These are phyloP conservation scores for Eucidaris tribuloides DNA, from an alignment of 35 echinoderm and acorn worm genomes.

Conservation along the genomic window DNA sequence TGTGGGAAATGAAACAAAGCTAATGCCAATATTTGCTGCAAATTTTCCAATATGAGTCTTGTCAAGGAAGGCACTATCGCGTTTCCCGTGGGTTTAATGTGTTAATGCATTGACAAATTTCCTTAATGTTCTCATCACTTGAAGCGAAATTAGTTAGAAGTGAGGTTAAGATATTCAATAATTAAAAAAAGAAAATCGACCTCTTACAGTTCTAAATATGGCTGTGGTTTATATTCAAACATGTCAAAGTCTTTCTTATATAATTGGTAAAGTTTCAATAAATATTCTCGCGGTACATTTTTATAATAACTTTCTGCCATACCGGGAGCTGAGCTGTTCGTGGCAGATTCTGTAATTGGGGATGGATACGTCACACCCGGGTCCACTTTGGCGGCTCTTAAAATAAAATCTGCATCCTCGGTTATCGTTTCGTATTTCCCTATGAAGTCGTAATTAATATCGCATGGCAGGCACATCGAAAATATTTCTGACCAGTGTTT, in stretches of 20 bases:
- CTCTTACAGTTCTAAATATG: not conserved
- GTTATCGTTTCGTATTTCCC: conserved; percentile 56
- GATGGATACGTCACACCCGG: conserved; percentile 32
- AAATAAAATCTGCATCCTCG: conserved; percentile 28
- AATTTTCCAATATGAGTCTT: too few relatives aligned
- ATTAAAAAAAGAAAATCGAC: too few relatives aligned
- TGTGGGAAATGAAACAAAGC: too few relatives aligned
- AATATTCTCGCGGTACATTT: not conserved
- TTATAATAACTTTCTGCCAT: conserved; percentile 30
- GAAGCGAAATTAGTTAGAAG: too few relatives aligned
- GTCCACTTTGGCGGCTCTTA: conserved; percentile 6
- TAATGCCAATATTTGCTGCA: too few relatives aligned
- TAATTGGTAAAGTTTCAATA: conserved; percentile 25
- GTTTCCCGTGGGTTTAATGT: too few relatives aligned
- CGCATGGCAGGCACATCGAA: conserved; percentile 57
- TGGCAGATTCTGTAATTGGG: conserved; percentile 30
- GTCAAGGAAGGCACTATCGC: too few relatives aligned
- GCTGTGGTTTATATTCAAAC: conserved; percentile 38
- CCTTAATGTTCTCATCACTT: too few relatives aligned
- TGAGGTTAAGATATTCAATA: too few relatives aligned
- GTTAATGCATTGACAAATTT: too few relatives aligned
- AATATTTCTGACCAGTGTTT: conserved; percentile 46
- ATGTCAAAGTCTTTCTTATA: conserved; percentile 60
- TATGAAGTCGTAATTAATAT: conserved; percentile 60
- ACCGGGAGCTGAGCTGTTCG: conserved; percentile 39